Evolutionary conservation across 2,797 vertebrate species (phyloP).

Genomic region (Masticophis lateralis): DNA sequence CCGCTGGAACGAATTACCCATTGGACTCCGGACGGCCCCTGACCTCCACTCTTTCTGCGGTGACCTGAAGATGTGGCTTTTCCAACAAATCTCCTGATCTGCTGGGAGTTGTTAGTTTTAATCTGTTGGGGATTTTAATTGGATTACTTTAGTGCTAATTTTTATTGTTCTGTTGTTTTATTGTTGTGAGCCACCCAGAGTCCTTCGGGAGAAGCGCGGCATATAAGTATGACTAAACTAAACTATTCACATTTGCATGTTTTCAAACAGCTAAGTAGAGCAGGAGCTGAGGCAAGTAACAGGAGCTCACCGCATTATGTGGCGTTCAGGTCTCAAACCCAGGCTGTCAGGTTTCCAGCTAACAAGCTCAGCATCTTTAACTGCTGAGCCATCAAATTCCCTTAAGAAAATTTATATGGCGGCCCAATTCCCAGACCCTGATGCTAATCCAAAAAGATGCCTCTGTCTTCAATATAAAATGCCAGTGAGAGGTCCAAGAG

Average conservation of each 20-base stretch:
- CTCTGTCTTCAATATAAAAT: neutral
- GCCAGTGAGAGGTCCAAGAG: neutral
- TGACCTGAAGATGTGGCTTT: too few species aligned
- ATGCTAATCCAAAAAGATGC: neutral
- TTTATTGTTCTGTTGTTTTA: too few species aligned
- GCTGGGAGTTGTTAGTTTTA: too few species aligned
- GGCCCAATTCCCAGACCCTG: neutral
- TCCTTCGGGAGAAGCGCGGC: too few species aligned
- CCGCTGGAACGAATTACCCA: too few species aligned
- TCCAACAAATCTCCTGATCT: too few species aligned
- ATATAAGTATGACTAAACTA: too few species aligned
- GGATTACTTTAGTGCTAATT: too few species aligned
- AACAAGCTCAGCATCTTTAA: neutral
- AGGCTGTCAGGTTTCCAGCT: neutral
- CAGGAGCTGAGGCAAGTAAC: neutral
- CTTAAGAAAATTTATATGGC: neutral
- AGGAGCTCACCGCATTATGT: neutral
- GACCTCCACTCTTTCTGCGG: too few species aligned
- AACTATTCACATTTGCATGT: neutral
- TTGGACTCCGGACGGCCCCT: too few species aligned
- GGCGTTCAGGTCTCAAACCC: neutral
- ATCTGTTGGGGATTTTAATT: too few species aligned
- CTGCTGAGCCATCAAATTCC: neutral
- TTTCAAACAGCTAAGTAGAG: neutral
- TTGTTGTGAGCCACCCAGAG: too few species aligned